These are phyloP conservation scores for Condylura cristata DNA, from an alignment of 2,113 vertebrate genomes.

Conservation along the genomic window DNA sequence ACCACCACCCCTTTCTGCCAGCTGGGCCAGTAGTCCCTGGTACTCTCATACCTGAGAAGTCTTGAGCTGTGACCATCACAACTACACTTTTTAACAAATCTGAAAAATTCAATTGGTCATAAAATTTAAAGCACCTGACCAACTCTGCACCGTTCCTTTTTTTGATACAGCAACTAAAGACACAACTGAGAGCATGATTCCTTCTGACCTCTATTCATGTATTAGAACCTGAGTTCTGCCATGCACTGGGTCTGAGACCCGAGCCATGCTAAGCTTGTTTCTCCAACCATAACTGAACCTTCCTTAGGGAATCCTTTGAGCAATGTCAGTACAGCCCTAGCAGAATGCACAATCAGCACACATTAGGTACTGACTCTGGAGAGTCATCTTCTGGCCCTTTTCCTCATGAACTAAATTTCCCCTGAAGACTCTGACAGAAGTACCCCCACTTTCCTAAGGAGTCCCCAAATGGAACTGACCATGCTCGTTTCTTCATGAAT, in stretches of 20 bases:
- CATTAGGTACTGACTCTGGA: background rate
- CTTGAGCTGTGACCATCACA: too few species aligned
- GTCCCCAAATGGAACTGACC: background rate
- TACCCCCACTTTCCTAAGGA: background rate
- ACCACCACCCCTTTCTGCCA: background rate
- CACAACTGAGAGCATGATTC: background rate
- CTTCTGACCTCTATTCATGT: background rate
- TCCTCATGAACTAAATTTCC: background rate
- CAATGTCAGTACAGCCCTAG: background rate
- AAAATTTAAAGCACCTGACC: background rate
- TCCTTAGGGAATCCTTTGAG: background rate
- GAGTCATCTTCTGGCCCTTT: background rate
- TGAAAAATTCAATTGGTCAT: background rate
- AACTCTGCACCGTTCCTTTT: background rate
- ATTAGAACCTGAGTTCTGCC: background rate
- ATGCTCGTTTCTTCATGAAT: background rate
- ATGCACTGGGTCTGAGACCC: background rate
- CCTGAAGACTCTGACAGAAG: background rate
- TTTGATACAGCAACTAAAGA: background rate
- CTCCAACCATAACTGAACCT: background rate
- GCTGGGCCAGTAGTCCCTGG: too few species aligned
- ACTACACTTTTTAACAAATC: background rate
- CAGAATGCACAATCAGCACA: background rate
- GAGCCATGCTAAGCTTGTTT: background rate
- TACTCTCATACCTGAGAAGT: background rate